Evolutionary conservation across 2,888 invertebrate species (phyloP).

Genomic region (Hyppa rectilinea): DNA sequence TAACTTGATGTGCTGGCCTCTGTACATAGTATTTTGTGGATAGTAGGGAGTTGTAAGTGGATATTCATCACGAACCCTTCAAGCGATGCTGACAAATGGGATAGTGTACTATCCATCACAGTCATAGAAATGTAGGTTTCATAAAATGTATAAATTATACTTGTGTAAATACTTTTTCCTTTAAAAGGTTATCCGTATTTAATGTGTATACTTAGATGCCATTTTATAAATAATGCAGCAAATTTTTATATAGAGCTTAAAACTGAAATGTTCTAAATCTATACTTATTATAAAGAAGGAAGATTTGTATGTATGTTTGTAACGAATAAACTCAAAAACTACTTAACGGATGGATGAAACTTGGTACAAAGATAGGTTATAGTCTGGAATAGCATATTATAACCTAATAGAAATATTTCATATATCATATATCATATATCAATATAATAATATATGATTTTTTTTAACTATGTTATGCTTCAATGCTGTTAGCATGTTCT

Average conservation of each 20-base stretch:
- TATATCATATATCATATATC: no score
- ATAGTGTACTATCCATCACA: slow-evolving; percentile 45
- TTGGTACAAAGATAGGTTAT: no score
- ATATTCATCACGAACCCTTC: slow-evolving; percentile 34
- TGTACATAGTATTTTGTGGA: neutral
- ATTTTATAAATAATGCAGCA: neutral
- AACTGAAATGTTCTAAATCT: neutral
- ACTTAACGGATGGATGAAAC: no score
- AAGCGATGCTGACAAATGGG: slow-evolving; percentile 36
- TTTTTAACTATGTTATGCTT: no score
- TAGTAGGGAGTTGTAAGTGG: slow-evolving; percentile 11
- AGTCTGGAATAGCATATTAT: no score
- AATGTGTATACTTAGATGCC: neutral
- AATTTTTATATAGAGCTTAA: neutral
- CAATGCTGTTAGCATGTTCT: no score
- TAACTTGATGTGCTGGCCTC: no score
- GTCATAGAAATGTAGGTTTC: slow-evolving; percentile 19
- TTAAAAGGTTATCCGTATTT: neutral
- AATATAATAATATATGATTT: no score
- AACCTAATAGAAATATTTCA: no score
- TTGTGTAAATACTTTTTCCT: neutral
- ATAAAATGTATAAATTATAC: slow-evolving; percentile 10
- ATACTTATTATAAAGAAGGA: no score
- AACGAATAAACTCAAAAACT: no score
- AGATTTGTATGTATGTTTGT: no score